These are phyloP conservation scores for Chaetorhynchus papuensis DNA, from an alignment of 2,113 vertebrate genomes.

Conservation along the genomic window DNA sequence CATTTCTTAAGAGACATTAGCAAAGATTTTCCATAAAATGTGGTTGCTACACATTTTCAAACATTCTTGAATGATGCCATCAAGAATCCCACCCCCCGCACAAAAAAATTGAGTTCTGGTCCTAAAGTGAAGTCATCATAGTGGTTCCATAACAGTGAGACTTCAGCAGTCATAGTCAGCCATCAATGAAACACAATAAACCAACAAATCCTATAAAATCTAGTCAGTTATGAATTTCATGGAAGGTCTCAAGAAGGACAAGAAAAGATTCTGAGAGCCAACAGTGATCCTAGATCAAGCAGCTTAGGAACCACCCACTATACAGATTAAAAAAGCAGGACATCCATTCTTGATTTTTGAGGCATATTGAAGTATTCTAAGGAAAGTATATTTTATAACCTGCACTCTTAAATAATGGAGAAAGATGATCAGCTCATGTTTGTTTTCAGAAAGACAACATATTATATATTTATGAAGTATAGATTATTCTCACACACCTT, in stretches of 20 bases:
- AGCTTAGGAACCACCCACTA: neutral
- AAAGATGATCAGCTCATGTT: neutral
- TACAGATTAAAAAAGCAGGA: neutral
- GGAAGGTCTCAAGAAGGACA: neutral
- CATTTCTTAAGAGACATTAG: neutral
- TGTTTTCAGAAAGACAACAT: neutral
- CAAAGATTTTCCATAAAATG: neutral
- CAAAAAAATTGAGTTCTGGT: neutral
- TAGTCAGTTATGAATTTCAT: neutral
- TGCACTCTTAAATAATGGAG: neutral
- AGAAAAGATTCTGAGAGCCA: neutral
- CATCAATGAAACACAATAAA: neutral
- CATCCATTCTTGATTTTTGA: neutral
- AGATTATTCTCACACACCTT: neutral
- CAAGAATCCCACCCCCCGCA: neutral
- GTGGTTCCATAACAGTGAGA: neutral
- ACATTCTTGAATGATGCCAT: neutral
- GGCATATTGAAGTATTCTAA: neutral
- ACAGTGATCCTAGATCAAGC: neutral
- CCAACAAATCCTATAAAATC: neutral
- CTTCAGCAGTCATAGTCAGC: neutral
- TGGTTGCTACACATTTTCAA: neutral
- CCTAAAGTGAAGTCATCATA: neutral
- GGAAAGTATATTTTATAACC: neutral
- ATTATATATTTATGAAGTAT: neutral